Evolutionary conservation across 1,140 invertebrate species (phyloP).

Genomic region (Protaetia brevitarsis): DNA sequence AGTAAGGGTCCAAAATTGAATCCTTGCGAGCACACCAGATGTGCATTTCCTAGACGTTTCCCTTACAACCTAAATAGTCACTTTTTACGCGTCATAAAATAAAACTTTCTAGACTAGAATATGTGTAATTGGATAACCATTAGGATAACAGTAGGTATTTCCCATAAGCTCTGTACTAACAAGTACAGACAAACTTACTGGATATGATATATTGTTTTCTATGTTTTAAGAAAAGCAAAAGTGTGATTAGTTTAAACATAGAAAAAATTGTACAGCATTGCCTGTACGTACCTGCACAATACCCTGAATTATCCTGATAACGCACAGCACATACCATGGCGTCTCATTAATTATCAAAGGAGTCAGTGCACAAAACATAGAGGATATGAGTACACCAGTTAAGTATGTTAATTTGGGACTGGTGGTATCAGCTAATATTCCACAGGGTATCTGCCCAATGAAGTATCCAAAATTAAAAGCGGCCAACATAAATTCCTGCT

Average conservation of each 20-base stretch:
- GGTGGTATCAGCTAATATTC: neutral
- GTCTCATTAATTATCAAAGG: neutral
- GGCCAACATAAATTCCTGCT: neutral
- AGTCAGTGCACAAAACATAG: neutral
- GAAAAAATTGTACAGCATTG: neutral
- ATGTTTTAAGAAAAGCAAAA: neutral
- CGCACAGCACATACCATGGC: neutral
- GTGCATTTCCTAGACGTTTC: no score
- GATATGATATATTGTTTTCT: no score
- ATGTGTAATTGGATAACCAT: no score
- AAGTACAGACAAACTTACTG: no score
- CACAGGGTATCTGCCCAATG: conserved; percentile 6
- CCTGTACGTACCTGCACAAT: conserved; percentile 19
- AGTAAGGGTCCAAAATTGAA: no score
- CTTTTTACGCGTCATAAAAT: no score
- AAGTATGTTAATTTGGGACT: neutral
- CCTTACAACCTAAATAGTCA: no score
- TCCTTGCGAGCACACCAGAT: no score
- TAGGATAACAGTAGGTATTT: no score
- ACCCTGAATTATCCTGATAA: conserved; percentile 9
- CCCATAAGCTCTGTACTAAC: no score
- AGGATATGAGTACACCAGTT: neutral
- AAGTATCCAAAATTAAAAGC: conserved; percentile 16
- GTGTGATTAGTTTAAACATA: no score
- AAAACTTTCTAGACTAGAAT: no score